These are phyloP conservation scores for Drosophila burlai DNA, from an alignment of 1,140 invertebrate genomes.

Conservation along the genomic window DNA sequence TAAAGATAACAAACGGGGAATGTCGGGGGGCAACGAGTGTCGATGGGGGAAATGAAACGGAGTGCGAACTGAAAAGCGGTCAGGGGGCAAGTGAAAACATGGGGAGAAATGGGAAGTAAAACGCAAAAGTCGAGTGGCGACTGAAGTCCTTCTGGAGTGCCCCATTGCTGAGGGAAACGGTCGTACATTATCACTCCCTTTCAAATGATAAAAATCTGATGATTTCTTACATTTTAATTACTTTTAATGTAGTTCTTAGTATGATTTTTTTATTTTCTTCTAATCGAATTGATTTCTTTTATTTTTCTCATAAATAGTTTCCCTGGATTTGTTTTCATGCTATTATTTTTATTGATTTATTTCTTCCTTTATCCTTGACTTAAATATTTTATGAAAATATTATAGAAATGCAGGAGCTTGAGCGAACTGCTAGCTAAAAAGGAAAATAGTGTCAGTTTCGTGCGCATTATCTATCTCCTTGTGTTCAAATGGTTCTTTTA, in stretches of 20 bases:
- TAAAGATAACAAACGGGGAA: slow-evolving; percentile 72
- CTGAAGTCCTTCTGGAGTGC: slow-evolving; percentile 1
- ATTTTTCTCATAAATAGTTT: background rate
- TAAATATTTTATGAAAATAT: background rate
- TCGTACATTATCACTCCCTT: background rate
- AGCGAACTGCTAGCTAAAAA: background rate
- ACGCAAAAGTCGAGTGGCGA: slow-evolving; percentile 4
- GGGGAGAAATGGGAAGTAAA: slow-evolving; percentile 10
- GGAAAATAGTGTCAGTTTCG: background rate
- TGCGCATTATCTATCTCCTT: background rate
- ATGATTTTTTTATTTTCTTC: no score
- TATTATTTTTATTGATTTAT: no score
- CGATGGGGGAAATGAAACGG: slow-evolving; percentile 10
- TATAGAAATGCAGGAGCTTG: background rate
- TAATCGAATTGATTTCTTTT: background rate
- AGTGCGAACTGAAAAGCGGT: background rate
- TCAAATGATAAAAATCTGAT: background rate
- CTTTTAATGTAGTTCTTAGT: background rate
- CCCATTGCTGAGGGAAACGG: background rate
- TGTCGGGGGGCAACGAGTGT: slow-evolving; percentile 14
- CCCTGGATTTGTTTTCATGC: no score
- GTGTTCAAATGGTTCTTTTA: slow-evolving; percentile 15
- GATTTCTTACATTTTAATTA: background rate
- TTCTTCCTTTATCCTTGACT: no score
- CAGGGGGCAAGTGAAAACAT: background rate